A percentile compares a stretch with the other conserved stretches of the same genome.
These are phyloP conservation scores for Tetragonisca angustula DNA, from an alignment of 2,888 invertebrate genomes.

Conservation along the genomic window DNA sequence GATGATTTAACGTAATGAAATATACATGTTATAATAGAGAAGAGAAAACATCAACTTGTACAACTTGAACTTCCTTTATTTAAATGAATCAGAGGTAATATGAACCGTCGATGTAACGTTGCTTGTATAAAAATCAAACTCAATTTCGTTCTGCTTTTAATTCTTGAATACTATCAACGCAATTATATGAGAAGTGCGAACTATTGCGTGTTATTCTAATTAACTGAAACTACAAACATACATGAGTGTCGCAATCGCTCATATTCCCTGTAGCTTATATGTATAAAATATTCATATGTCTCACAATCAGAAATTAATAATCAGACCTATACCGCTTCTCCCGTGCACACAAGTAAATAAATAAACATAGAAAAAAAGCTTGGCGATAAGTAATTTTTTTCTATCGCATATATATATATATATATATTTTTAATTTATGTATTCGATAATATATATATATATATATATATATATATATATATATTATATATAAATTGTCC, in stretches of 20 bases:
- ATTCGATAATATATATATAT: neutral
- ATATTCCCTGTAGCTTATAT: slow-evolving; percentile 50
- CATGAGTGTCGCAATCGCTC: slow-evolving; percentile 49
- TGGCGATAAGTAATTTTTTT: slow-evolving; percentile 40
- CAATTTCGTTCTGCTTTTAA: neutral
- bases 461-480: slow-evolving; percentile 10
- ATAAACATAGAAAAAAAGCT: slow-evolving; percentile 64
- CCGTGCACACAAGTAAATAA: slow-evolving; percentile 60
- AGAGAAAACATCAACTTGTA: slow-evolving; percentile 26
- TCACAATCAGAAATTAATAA: slow-evolving; percentile 70
- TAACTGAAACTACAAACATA: slow-evolving; percentile 41
- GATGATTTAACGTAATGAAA: slow-evolving; percentile 6
- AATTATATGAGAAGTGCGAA: slow-evolving; percentile 38
- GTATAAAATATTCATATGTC: slow-evolving; percentile 66
- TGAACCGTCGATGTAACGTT: slow-evolving; percentile 38
- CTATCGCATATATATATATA: slow-evolving; percentile 11
- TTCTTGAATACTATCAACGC: slow-evolving; percentile 14
- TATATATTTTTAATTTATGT: neutral
- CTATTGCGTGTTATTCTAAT: slow-evolving; percentile 40
- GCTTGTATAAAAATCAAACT: slow-evolving; percentile 45
- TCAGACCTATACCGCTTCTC: slow-evolving; percentile 52
- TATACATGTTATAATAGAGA: neutral
- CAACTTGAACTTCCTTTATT: slow-evolving; percentile 65
- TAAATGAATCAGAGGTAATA: slow-evolving; percentile 59
- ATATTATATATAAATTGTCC: slow-evolving; percentile 45